These are phyloP conservation scores for Pseudoips prasinana DNA, from an alignment of 2,888 invertebrate species.

Conservation along the genomic window DNA sequence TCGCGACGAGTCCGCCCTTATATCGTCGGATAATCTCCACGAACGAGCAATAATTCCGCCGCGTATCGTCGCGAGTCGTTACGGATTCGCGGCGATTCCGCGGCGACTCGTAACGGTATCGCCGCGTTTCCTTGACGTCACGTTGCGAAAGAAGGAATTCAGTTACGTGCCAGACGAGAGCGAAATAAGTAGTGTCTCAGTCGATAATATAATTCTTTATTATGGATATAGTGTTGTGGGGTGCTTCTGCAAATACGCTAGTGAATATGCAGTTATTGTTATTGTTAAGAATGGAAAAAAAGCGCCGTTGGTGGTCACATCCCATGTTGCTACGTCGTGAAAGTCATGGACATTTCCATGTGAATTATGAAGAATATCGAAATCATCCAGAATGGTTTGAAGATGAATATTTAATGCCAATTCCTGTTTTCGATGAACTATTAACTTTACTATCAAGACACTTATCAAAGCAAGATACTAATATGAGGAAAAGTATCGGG, in stretches of 20 bases:
- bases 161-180: conserved; percentile 15
- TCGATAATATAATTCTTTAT: conserved; percentile 21
- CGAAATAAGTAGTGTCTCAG: conserved; percentile 20
- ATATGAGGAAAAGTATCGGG: conserved; percentile 20
- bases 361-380: conserved; percentile 26
- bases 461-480: conserved; percentile 21
- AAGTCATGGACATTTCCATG: conserved; percentile 26
- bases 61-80: conserved; percentile 16
- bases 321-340: conserved; percentile 22
- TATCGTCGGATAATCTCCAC: conserved; percentile 6
- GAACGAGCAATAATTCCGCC: conserved; percentile 5
- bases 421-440: conserved; percentile 19
- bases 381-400: conserved; percentile 23
- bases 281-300: conserved; percentile 10
- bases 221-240: conserved; percentile 23
- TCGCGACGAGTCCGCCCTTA: conserved; percentile 3
- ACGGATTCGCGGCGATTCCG: conserved; percentile 2
- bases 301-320: conserved; percentile 18
- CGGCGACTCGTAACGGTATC: not conserved
- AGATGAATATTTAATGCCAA: conserved; percentile 25
- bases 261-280: conserved; percentile 15
- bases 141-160: conserved; percentile 8
- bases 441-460: conserved; percentile 17
- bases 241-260: conserved; percentile 23
- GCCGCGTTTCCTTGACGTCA: conserved; percentile 6